phyloP scores from a whole-genome alignment of 2,113 vertebrate genomes.

The Equus quagga region DNA sequence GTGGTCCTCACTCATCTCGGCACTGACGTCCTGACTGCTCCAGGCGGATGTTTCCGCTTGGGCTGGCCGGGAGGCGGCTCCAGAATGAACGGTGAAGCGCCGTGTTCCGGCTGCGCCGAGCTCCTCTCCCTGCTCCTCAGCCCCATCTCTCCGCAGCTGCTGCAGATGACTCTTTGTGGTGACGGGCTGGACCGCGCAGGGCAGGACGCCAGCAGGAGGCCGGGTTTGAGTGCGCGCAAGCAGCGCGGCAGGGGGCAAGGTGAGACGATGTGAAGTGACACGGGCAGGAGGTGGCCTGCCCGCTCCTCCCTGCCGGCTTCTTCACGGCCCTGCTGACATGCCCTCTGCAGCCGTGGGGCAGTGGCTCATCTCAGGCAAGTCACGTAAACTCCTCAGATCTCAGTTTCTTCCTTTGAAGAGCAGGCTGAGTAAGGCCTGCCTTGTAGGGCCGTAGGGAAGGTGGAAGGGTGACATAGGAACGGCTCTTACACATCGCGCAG shows the following conservation, averaged over 20 bases:
- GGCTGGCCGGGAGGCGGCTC: background rate
- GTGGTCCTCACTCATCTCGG: slow-evolving; percentile 57
- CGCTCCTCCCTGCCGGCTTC: background rate
- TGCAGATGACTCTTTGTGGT: slow-evolving; percentile 20
- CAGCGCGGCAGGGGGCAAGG: background rate
- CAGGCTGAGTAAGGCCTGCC: background rate
- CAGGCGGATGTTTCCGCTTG: slow-evolving; percentile 3
- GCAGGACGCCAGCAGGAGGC: background rate
- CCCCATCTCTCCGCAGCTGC: background rate
- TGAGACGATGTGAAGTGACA: background rate
- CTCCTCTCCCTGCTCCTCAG: background rate
- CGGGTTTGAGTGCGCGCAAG: background rate
- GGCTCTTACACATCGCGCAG: background rate
- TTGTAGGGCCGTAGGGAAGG: background rate
- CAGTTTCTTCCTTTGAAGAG: background rate
- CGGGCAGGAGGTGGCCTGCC: slow-evolving; percentile 15
- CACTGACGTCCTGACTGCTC: background rate
- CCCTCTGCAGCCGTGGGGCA: background rate
- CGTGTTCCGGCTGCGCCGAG: background rate
- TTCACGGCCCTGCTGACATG: background rate
- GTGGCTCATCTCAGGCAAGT: background rate
- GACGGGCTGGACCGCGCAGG: slow-evolving; percentile 14
- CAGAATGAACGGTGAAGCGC: background rate
- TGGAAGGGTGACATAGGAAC: background rate
- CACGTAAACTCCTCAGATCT: background rate